These are phyloP conservation scores for Dreissena rostriformis DNA, from an alignment of 1,140 invertebrate species.

Conservation along the genomic window DNA sequence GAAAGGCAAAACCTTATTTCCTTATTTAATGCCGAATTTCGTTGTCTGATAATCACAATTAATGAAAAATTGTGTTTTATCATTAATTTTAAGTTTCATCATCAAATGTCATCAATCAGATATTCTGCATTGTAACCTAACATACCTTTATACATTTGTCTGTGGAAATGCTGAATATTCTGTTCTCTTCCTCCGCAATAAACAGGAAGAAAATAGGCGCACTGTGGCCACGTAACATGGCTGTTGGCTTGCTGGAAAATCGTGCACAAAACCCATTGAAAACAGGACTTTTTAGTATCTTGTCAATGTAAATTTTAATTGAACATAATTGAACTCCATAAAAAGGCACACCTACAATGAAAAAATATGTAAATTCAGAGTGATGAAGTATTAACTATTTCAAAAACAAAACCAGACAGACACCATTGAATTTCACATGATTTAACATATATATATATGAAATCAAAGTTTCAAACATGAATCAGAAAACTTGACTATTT, in stretches of 20 bases:
- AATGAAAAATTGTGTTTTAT: too few relatives aligned
- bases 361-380: background rate
- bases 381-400: background rate
- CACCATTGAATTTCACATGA: too few relatives aligned
- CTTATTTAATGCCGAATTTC: too few relatives aligned
- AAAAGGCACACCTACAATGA: background rate
- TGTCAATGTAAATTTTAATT: background rate
- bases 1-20: too few relatives aligned
- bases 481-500: too few relatives aligned
- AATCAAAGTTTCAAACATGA: too few relatives aligned
- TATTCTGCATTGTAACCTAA: background rate
- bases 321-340: background rate
- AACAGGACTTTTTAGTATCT: background rate
- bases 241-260: slow-evolving; percentile 79
- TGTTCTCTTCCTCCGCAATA: slow-evolving; percentile 79
- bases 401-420: too few relatives aligned
- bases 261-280: background rate
- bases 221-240: slow-evolving; percentile 79
- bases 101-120: too few relatives aligned
- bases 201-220: slow-evolving; percentile 80
- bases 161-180: slow-evolving; percentile 81
- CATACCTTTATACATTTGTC: slow-evolving; percentile 81
- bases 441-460: too few relatives aligned
- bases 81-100: too few relatives aligned
- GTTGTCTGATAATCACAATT: too few relatives aligned